Evolutionary conservation across 2,888 invertebrate genomes (phyloP).

Genomic region (Coenonympha glycerion): DNA sequence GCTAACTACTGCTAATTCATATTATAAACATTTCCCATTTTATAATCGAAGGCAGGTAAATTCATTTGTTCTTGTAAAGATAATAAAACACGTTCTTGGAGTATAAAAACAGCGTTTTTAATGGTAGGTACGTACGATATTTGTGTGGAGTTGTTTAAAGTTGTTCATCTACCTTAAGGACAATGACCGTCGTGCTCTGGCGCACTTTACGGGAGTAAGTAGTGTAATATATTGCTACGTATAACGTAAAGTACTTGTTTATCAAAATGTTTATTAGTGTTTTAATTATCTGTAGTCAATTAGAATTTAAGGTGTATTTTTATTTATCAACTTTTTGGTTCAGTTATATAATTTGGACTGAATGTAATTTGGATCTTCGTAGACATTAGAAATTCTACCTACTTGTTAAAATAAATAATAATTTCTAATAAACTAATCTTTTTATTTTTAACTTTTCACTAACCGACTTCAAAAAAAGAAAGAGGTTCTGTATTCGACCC

Average conservation of each 20-base stretch:
- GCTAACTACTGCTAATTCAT: too few relatives aligned
- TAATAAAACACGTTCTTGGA: neutral
- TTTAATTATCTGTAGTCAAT: slow-evolving; percentile 19
- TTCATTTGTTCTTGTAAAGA: neutral
- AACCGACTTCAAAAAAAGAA: too few relatives aligned
- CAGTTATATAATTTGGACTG: neutral
- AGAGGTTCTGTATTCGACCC: too few relatives aligned
- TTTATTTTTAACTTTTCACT: too few relatives aligned
- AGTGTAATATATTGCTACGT: slow-evolving; percentile 18
- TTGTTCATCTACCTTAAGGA: slow-evolving; percentile 35
- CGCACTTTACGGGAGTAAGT: slow-evolving; percentile 33
- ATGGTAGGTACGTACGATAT: slow-evolving; percentile 1
- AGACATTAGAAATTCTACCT: too few relatives aligned
- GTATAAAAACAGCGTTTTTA: neutral
- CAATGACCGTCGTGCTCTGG: slow-evolving; percentile 45
- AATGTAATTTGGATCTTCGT: too few relatives aligned
- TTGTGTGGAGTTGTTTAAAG: slow-evolving; percentile 30
- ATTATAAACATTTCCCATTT: neutral
- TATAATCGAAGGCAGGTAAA: neutral
- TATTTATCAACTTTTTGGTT: slow-evolving; percentile 2
- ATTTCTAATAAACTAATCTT: too few relatives aligned
- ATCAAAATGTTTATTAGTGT: slow-evolving; percentile 11
- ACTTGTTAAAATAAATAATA: too few relatives aligned
- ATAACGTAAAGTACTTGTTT: slow-evolving; percentile 17
- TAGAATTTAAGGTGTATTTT: slow-evolving; percentile 15